phyloP scores from a whole-genome alignment of 2,113 vertebrate species.

The Cryptotis parvus region DNA sequence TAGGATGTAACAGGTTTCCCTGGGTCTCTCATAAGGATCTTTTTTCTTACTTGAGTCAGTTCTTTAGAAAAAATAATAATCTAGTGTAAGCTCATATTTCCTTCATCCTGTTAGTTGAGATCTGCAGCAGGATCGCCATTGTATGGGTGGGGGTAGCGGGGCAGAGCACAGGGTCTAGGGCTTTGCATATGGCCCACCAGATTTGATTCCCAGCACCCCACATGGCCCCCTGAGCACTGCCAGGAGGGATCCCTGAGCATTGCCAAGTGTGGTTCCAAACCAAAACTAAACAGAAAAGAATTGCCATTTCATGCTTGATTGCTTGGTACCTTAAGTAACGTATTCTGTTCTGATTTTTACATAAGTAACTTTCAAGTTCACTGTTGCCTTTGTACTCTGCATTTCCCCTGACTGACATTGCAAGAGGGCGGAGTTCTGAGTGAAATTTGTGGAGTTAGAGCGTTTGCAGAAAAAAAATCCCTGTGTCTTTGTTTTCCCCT shows the following conservation, averaged over 20 bases:
- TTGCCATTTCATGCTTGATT: slow-evolving; percentile 31
- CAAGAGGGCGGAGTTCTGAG: neutral
- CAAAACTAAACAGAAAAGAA: neutral
- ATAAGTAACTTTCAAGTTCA: neutral
- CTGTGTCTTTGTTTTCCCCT: no score
- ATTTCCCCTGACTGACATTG: neutral
- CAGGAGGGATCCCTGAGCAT: no score
- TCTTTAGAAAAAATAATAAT: slow-evolving; percentile 22
- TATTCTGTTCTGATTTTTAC: no score
- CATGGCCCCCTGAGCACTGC: no score
- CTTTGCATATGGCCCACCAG: no score
- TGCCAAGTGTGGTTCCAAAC: no score
- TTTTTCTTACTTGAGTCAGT: neutral
- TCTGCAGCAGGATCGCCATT: neutral
- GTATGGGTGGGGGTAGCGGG: no score
- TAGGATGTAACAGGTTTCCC: neutral
- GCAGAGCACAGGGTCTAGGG: no score
- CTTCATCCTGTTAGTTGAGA: neutral
- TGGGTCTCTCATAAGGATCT: neutral
- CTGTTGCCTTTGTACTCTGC: neutral
- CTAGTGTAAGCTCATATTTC: slow-evolving; percentile 5
- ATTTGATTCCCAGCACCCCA: no score
- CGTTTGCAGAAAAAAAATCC: slow-evolving; percentile 16
- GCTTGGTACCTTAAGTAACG: slow-evolving; percentile 34
- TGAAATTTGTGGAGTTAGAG: neutral